Evolutionary conservation across 2,797 vertebrate species (phyloP).

Genomic region (Thripadectes ignobilis): DNA sequence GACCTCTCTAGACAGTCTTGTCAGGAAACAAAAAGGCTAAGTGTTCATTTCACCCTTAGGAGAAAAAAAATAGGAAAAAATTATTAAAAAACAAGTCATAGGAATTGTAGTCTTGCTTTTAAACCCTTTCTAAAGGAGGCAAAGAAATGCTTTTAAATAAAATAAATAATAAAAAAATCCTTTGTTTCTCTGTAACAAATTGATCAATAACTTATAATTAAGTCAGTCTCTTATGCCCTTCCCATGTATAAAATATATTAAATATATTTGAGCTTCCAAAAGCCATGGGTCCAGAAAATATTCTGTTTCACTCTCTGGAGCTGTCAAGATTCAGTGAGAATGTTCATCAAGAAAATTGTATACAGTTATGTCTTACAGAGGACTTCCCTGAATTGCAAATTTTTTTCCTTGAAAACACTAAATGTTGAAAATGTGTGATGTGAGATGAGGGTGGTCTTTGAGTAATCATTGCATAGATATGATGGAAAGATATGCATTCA

Average conservation of each 20-base stretch:
- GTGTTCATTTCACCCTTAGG: background rate
- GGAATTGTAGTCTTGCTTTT: background rate
- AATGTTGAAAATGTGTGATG: background rate
- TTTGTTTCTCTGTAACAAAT: background rate
- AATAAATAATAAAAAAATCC: background rate
- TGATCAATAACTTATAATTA: background rate
- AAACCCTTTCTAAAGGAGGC: background rate
- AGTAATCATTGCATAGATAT: background rate
- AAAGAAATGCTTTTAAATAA: background rate
- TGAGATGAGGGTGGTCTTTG: background rate
- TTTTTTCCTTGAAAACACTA: background rate
- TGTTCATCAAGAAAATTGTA: background rate
- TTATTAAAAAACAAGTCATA: background rate
- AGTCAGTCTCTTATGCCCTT: background rate
- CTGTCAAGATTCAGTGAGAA: background rate
- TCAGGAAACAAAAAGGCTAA: background rate
- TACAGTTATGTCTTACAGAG: fast-evolving
- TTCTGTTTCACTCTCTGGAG: background rate
- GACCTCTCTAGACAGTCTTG: background rate
- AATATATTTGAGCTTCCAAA: background rate
- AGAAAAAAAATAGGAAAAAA: background rate
- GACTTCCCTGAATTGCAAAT: background rate
- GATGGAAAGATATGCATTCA: background rate
- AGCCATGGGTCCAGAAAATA: background rate
- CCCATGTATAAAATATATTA: background rate